Base-by-base conservation (phyloP, 1,140 invertebrate species). In the Ceratina australensis region DNA sequence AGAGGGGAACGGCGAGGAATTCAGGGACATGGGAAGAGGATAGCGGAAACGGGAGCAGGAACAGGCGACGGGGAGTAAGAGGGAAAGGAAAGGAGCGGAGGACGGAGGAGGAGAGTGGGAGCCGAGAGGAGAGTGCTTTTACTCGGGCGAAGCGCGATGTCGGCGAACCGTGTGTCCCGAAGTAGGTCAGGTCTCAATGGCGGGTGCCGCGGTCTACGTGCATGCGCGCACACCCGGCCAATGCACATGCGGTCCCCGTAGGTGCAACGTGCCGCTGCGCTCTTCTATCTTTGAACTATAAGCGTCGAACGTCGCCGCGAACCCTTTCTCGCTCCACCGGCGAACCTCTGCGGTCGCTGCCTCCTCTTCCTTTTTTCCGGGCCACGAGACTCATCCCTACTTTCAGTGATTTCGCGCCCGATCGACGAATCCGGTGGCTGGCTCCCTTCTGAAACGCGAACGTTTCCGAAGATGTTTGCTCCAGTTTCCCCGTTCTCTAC, bases 161-260 rank as follows among this genome's bases (percentile, higher is more conserved):
- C 83, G 77, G 79, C 74, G 79, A 78, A 84, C 79, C 72, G 81
- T 69, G 78, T 76, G 74, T 71, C 80, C 52, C 81, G 64, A 89
- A 89, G 85, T 88, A 85, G 88, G 87, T 87, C 86, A 89, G 86
- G 76, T 85, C 86, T 88, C 86, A 88, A 88, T 89, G 87, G 79
- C 79, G 77, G 77, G 56, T 69, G 65, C 64, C 61, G 60, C 67
- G 47, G 74, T 77, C 66, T 71, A 49, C 61, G 78, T 81, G 72
- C 72, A 59, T 63, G 72, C 76, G 67, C 77, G 66, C 64, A 78
- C 71, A 59, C 24, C 57, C 57, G 26, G 20, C 50, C 77, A 57
- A 81, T 71, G 79, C 77, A 74, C 79, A 77, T 76, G 72, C 79
- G 81, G 60, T 42, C 33, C 16, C 49, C n/a, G 67, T 61, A 73